Base-by-base conservation (phyloP, 2,888 invertebrate species). In the Galerucella calmariensis region DNA sequence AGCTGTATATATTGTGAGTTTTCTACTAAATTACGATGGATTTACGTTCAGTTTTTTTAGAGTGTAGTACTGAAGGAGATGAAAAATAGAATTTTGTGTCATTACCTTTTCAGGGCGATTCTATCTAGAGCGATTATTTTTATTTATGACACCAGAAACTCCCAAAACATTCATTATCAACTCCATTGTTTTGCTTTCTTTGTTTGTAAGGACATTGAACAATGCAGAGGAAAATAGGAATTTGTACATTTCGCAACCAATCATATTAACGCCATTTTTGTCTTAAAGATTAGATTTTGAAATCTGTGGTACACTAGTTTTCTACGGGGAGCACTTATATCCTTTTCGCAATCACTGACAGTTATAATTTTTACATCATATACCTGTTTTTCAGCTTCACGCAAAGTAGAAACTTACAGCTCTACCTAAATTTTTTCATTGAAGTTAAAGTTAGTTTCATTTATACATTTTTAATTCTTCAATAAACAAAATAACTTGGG, bases 111-210 rank as follows among this genome's bases (percentile, higher is more conserved):
- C 48, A 66, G 59, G 59, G 66, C 59, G 48, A 66, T 72, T 66
- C 66, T 72, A 72, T 67, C 72, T 59, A 12, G n/a, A 27, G 48
- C 72, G 66, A 67, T 72, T 72, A 72, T 66, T 72, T 67, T 72
- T 72, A 72, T 72, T 72, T 72, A 59, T 67, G 72, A 35, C 72
- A 72, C 72, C 67, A 65, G 59, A 66, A 71, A 35, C 65, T 65
- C 66, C 58, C 58, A 56, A 68, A 69, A 72, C 72, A 72, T 72
- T 72, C 66, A 72, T 72, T 72, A 72, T 72, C 72, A 67, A 48
- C 58, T 66, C 27, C 58, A 67, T 72, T 67, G 72, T 72, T 66
- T 72, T 72, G 66, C 27, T 72, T 72, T 72, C 72, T 67, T 72
- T 72, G 66, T 72, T 72, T 72, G 65, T 24, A 12, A 46, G 24